phyloP scores from a whole-genome alignment of 1,140 invertebrate genomes.

The Calephelis nemesis region DNA sequence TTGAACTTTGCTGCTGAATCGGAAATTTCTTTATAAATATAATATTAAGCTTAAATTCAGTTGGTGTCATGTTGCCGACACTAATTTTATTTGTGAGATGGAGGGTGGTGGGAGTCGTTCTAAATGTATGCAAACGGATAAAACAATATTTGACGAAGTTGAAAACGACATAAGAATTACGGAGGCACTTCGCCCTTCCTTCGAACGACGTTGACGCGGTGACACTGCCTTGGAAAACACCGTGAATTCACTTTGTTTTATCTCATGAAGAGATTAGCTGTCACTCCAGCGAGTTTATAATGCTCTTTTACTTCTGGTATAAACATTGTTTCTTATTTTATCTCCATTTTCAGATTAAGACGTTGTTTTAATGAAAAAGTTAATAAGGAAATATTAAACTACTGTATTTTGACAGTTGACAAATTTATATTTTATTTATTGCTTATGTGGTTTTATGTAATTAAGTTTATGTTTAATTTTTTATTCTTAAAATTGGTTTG shows the following conservation, averaged over 20 bases:
- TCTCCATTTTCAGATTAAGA: neutral
- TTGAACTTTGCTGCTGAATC: slow-evolving; percentile 77
- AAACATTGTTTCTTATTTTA: slow-evolving; percentile 6
- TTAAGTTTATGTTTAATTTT: no score
- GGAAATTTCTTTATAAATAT: slow-evolving; percentile 79
- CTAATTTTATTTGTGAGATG: slow-evolving; percentile 75
- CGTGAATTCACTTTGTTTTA: slow-evolving; percentile 67
- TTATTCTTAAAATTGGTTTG: no score
- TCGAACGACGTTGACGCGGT: slow-evolving; percentile 42
- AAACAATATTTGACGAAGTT: slow-evolving; percentile 70
- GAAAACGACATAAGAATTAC: slow-evolving; percentile 77
- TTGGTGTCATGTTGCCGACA: slow-evolving; percentile 76
- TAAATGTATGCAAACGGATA: slow-evolving; percentile 76
- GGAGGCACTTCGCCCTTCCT: slow-evolving; percentile 36
- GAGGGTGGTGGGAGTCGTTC: slow-evolving; percentile 40
- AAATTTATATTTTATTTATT: no score
- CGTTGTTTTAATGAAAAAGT: slow-evolving; percentile 3
- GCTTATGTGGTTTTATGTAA: no score
- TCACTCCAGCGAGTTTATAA: slow-evolving; percentile 40
- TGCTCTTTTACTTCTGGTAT: slow-evolving; percentile 36
- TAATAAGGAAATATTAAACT: neutral
- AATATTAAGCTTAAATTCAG: slow-evolving; percentile 77
- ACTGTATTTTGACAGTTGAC: neutral
- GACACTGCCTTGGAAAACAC: slow-evolving; percentile 36
- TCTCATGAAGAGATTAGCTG: slow-evolving; percentile 65